Percentiles rank a stretch among this genome's conserved stretches.
phyloP scores from a whole-genome alignment of 2,888 invertebrate species.

The Artemia sp. region DNA sequence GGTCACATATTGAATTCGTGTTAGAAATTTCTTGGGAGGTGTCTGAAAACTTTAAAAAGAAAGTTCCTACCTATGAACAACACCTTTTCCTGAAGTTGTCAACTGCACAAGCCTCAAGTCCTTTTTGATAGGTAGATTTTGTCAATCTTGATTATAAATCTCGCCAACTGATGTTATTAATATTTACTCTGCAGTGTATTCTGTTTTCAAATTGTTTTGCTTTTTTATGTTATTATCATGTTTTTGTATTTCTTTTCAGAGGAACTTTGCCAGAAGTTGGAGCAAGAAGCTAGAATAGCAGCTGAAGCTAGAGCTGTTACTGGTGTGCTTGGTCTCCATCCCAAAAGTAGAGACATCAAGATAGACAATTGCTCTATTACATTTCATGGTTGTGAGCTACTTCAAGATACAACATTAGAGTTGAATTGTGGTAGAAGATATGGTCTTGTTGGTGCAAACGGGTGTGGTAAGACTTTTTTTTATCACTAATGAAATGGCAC shows the following conservation, averaged over 20 bases:
- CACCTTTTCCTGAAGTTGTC: no score
- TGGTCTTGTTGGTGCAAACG: conserved; percentile 91
- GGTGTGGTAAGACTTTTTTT: conserved; percentile 49
- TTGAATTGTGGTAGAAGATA: conserved; percentile 93
- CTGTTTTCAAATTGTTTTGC: no score
- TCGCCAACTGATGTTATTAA: no score
- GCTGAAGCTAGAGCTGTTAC: conserved; percentile 86
- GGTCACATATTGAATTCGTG: no score
- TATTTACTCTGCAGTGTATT: no score
- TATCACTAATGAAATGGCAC: no score
- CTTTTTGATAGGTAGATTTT: no score
- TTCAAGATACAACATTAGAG: conserved; percentile 88
- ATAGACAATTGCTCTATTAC: conserved; percentile 90
- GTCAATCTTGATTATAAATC: no score
- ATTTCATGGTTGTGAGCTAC: conserved; percentile 89
- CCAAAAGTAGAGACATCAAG: conserved; percentile 87
- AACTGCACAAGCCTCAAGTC: no score
- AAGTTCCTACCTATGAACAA: no score
- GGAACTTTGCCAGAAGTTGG: conserved; percentile 65
- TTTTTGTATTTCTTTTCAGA: conserved; percentile 39
- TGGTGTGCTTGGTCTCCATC: conserved; percentile 84
- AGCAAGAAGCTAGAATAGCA: conserved; percentile 75
- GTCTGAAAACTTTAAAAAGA: no score
- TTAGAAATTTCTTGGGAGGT: no score
- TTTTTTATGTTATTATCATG: background rate